Evolutionary conservation across 2,888 invertebrate species (phyloP), one percentile per base, ranked within the genome.

Genomic region (Halictus quadricinctus): DNA sequence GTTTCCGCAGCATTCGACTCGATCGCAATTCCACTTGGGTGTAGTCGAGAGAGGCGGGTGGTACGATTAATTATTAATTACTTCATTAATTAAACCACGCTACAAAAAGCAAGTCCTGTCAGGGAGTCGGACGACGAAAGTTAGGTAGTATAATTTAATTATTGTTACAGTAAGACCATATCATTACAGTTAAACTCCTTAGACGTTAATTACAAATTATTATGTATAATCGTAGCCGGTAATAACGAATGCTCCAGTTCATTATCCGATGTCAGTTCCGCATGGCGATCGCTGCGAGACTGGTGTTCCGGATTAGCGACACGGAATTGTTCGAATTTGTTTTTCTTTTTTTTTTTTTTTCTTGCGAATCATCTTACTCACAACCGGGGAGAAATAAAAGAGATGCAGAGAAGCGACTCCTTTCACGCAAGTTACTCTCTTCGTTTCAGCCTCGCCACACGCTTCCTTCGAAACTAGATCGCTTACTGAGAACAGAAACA

Each of bases 91-190:
- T 82, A 79, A 64, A 81, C 79, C 48, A 48, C 15, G 83, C 73
- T 86, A 36, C 21, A 77, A 84, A 50, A 64, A 29, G 2, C 4
- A 66, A 87, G 76, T 73, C 29, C 80, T 79, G 81, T 83, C 76
- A 25, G 36, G 29, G 80, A 80, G 69, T 72, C 46, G 84, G 85
- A 83, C 80, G 83, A 85, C 80, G 80, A 54, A 66, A 89, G 83
- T 87, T 89, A 87, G 89, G 36, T 89, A 89, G 86, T 81, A 83
- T 93, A 91, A 92, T 92, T 93, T 93, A 91, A 92, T 93, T 93
- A 91, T 91, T 87, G 89, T 92, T 92, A 91, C 87, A 89, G 89
- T 89, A 90, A 90, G 90, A 92, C 88, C 93, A 93, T 93, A 93
- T 93, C 93, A 93, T 92, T 94, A 92, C 87, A 75, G 79, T 92